Percentiles rank a stretch among this genome's conserved stretches.
Conservation (phyloP, 1,140 invertebrate species). For the Drosophila athabasca region DNA sequence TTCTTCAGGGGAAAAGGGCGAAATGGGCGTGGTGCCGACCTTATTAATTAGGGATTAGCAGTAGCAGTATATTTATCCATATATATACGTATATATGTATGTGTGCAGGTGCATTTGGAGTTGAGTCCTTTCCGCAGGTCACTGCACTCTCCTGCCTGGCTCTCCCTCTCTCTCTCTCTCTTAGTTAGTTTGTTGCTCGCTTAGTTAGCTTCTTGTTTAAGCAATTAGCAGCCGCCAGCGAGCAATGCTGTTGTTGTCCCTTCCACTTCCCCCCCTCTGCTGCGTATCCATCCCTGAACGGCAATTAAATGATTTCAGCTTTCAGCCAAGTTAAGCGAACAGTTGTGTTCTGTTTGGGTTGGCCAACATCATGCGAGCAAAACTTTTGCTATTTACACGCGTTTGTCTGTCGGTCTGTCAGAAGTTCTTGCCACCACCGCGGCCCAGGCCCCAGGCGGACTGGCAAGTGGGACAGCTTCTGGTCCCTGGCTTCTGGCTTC, state of each 20-base stretch:
- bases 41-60: constrained; percentile 28
- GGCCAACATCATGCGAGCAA: constrained; percentile 51
- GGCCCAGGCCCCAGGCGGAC: background rate
- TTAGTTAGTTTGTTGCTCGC: constrained; percentile 22
- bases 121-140: constrained; percentile 29
- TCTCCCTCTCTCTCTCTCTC: background rate
- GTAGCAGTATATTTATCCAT: constrained; percentile 16
- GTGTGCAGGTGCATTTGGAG: constrained; percentile 21
- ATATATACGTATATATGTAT: background rate
- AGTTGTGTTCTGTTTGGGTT: constrained; percentile 23
- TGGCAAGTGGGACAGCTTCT: constrained; percentile 21
- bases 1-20: too few species aligned
- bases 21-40: constrained; percentile 22
- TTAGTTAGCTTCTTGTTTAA: constrained; percentile 71
- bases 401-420: constrained; percentile 63
- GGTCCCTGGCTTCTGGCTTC: constrained; percentile 4
- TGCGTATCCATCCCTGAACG: constrained; percentile 34
- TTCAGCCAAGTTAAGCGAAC: constrained; percentile 6
- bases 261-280: constrained; percentile 14
- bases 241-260: constrained; percentile 43
- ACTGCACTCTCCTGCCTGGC: constrained; percentile 12
- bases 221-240: constrained; percentile 70
- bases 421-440: constrained; percentile 37
- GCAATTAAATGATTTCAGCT: constrained; percentile 72
- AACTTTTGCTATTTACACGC: constrained; percentile 76